Evolutionary conservation across 1,140 invertebrate genomes (phyloP), one percentile per base, ranked within the genome.

Genomic region (Aphaenogaster ashmeadi): DNA sequence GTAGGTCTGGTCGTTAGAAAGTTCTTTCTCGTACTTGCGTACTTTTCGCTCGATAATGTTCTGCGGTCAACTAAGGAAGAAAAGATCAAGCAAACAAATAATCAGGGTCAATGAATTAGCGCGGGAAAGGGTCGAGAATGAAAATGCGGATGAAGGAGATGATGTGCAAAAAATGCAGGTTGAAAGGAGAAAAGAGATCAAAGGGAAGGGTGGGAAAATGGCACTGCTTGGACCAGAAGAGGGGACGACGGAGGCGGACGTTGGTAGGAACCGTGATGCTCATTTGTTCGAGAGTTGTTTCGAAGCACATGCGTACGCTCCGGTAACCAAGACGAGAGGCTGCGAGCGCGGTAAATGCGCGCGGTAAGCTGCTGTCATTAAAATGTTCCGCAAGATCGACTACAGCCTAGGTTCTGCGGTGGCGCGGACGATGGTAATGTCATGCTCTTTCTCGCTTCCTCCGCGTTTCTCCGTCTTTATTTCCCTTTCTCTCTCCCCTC

Each of bases 351-450:
- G 72, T 90, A 91, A 92, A 92, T 93, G 91, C 90, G 90, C 90
- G 91, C 88, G 90, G 92, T 94, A 94, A 95, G 92, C 92, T 94
- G 92, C 93, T 94, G 94, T 94, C 94, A 95, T 95, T 95, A 95
- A 95, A 95, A 95, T 94, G 94, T 95, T 95, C 94, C 94, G 93
- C 93, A 94, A 95, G 94, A 95, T 95, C 94, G 94, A 94, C 91
- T 93, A 87, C 90, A 89, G 87, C 80, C 88, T 44, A 88, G 92
- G 91, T 86, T 92, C 91, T 92, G 88, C 89, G 89, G n/a, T 69
- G 66, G 71, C 87, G 78, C 67, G 79, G 90, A 74, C 89, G 91
- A 92, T 92, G 87, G 90, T 91, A 92, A 91, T 93, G 91, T 90
- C 54, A 69, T 81, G 75, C 79, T 90, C 66, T 78, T 58, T 79